Conservation (phyloP, 2,797 vertebrate genomes). For the Mormyrops boulengeri region DNA sequence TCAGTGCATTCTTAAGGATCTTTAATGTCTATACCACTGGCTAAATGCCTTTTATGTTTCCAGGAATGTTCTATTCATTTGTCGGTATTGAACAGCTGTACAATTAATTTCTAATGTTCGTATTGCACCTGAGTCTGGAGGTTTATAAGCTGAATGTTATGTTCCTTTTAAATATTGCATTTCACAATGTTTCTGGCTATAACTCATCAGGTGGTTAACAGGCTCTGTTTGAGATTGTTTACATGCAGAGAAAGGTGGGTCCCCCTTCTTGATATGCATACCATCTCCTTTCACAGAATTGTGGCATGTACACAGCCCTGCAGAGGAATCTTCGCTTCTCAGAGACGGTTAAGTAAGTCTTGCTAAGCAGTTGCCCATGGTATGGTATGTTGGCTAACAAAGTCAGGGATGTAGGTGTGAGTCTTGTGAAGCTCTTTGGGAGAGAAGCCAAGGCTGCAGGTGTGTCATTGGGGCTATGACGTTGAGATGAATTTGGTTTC, state of each 20-base stretch:
- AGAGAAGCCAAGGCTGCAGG: background rate
- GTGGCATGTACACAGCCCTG: background rate
- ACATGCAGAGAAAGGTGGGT: background rate
- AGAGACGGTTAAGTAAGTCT: background rate
- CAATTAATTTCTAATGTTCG: background rate
- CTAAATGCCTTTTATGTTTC: background rate
- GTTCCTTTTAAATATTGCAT: background rate
- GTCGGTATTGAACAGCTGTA: background rate
- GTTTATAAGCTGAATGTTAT: background rate
- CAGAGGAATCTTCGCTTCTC: background rate
- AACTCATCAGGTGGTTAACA: background rate
- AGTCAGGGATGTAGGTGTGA: background rate
- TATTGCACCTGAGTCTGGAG: background rate
- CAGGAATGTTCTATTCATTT: background rate
- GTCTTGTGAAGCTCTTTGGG: background rate
- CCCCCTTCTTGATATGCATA: background rate
- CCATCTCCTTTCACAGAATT: background rate
- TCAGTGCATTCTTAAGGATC: background rate
- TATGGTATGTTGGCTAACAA: background rate
- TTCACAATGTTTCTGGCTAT: background rate
- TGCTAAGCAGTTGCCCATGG: background rate
- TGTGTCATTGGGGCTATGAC: background rate
- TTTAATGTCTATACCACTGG: background rate
- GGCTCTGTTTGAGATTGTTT: background rate
- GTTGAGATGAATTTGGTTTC: background rate